Base-by-base conservation (phyloP, 2,888 invertebrate species). In the Drosophila gaucha region DNA sequence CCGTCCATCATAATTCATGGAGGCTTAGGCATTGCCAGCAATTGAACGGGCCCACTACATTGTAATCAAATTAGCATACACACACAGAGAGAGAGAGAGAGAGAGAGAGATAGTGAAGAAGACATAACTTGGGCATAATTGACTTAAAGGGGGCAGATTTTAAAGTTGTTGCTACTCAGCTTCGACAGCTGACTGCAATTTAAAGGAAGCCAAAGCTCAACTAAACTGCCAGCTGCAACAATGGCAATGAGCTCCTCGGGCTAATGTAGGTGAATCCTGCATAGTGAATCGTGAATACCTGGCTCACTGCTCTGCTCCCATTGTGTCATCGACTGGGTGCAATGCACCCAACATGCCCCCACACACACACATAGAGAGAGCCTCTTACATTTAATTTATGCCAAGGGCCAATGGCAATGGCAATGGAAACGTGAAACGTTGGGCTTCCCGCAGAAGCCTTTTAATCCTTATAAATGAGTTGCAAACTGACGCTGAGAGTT, bases 331-430 rank as follows among this genome's bases (percentile, higher is more conserved):
- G 54, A 4, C 46, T 31, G 51, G 58, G 67, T 59, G 72, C 67
- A 67, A 30, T 63, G 76, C 76, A 67, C 63, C 63, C 39, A 18
- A 22, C 59, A 46, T 46, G 60, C 39, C 35, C 86, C 82, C 72
- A 85, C 60, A 54, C 44, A 14, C 44, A 20, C 9, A 28, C 1
- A 6, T 28, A 6, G 28, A 43, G 41, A 41, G 41, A 2, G 18
- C 51, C 38, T 60, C 49, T 26, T 31, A 16, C 59, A 73, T 75
- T 75, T 82, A 86, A 82, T 82, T 82, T 87, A 82, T 82, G 85
- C 82, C 87, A 87, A 86, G 87, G 72, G 87, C 82, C 87, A 85
- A 85, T 74, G 87, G 87, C 82, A 77, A 71, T 80, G 57, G 70
- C 69, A 74, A 63, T 59, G 51, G 49, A 55, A 63, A 39, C 30